Evolutionary conservation across 2,888 invertebrate genomes (phyloP).

Genomic region (Drosophila antonietae): DNA sequence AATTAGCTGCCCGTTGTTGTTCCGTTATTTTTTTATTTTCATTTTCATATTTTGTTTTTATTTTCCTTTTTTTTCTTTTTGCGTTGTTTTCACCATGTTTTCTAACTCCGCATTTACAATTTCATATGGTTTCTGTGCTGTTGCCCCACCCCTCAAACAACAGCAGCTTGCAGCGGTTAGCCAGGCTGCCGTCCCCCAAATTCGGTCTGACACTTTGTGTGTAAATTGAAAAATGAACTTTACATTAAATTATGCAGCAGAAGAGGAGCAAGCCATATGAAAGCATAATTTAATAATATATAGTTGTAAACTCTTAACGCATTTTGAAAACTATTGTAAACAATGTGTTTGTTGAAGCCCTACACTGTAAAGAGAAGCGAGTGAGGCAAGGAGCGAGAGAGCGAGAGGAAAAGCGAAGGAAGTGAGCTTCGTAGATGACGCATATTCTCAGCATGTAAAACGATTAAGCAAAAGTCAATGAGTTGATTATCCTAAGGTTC

Average conservation of each 20-base stretch:
- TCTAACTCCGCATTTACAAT: constrained; percentile 20
- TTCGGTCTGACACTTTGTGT: constrained; percentile 33
- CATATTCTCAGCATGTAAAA: too few species aligned
- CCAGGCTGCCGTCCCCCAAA: neutral
- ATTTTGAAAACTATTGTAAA: neutral
- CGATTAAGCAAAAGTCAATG: too few species aligned
- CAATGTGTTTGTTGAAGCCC: neutral
- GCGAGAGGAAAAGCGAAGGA: too few species aligned
- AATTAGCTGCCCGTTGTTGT: constrained; percentile 37
- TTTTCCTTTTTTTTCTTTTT: neutral
- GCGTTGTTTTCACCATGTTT: constrained; percentile 16
- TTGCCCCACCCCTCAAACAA: neutral
- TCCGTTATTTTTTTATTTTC: neutral
- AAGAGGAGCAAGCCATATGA: constrained; percentile 11
- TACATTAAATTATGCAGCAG: constrained; percentile 32
- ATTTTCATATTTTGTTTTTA: neutral
- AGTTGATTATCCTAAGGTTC: too few species aligned
- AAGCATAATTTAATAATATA: constrained; percentile 18
- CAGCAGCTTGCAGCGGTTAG: neutral
- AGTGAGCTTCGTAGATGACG: too few species aligned
- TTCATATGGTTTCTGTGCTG: constrained; percentile 10
- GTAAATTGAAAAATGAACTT: constrained; percentile 57
- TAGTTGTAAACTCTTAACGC: constrained; percentile 6
- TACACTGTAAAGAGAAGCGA: too few species aligned
- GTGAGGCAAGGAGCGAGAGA: too few species aligned